These are phyloP conservation scores for Drosophila parabipectinata DNA, from an alignment of 1,140 invertebrate genomes.

Conservation along the genomic window DNA sequence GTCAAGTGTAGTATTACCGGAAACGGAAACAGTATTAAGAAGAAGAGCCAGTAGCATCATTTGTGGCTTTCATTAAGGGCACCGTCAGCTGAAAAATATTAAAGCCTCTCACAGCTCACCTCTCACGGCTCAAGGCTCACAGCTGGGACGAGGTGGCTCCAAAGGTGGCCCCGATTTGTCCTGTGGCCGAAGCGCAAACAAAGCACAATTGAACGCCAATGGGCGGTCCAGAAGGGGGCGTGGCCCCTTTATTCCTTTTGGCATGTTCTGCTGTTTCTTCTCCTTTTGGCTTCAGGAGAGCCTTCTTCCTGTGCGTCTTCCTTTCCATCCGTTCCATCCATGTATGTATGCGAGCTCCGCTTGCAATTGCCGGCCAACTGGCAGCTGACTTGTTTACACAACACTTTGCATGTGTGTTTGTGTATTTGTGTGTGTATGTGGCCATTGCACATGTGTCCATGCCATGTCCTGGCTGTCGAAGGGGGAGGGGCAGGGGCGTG, in stretches of 20 bases:
- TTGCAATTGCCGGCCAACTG: slow-evolving; percentile 35
- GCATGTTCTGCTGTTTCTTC: not conserved
- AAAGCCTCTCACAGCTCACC: slow-evolving; percentile 35
- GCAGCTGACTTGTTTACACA: slow-evolving; percentile 69
- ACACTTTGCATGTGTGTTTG: slow-evolving; percentile 72
- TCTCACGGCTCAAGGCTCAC: slow-evolving; percentile 14
- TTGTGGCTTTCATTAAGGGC: slow-evolving; percentile 48
- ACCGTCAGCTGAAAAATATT: slow-evolving; percentile 57
- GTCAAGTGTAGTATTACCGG: slow-evolving; percentile 13
- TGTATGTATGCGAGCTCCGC: slow-evolving; percentile 1
- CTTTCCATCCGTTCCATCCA: not conserved
- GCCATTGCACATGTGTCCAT: slow-evolving; percentile 43
- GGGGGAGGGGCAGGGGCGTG: slow-evolving; percentile 2
- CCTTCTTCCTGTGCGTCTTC: slow-evolving; percentile 6
- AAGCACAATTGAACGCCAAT: slow-evolving; percentile 42
- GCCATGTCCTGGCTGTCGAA: slow-evolving; percentile 28
- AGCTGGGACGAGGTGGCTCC: slow-evolving; percentile 2
- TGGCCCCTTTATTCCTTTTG: slow-evolving; percentile 25
- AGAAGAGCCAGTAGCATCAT: slow-evolving; percentile 27
- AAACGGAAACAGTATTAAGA: slow-evolving; percentile 19
- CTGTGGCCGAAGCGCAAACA: slow-evolving; percentile 32
- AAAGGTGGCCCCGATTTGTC: slow-evolving; percentile 30
- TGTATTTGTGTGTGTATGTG: slow-evolving; percentile 19
- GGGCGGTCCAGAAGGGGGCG: slow-evolving; percentile 36
- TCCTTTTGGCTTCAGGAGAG: not conserved